Conservation (phyloP, 2,888 invertebrate genomes). For the Smittia aterrima region DNA sequence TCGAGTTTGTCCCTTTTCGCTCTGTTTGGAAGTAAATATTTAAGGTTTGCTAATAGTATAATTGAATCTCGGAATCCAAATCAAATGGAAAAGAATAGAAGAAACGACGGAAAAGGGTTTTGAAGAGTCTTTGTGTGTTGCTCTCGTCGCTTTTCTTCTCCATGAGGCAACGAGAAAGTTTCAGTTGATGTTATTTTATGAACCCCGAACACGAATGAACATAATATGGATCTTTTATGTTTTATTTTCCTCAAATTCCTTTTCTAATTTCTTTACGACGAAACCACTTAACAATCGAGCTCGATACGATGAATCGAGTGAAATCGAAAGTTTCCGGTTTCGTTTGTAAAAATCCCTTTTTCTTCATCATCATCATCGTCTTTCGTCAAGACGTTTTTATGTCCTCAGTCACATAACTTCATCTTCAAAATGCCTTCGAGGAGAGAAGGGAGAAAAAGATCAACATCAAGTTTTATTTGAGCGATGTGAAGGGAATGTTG, state of each 20-base stretch:
- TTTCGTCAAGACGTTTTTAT: background rate
- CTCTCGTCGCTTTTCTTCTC: too few species aligned
- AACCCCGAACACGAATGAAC: background rate
- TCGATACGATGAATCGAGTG: background rate
- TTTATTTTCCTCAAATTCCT: constrained; percentile 8
- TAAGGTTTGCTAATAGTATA: constrained; percentile 14
- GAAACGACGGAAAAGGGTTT: background rate
- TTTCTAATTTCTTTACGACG: constrained; percentile 18
- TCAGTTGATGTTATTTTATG: background rate
- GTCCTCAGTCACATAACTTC: background rate
- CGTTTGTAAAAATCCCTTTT: too few species aligned
- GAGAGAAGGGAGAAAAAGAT: background rate
- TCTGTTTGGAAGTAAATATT: constrained; percentile 4
- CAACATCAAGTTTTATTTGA: constrained; percentile 11
- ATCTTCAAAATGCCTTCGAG: background rate
- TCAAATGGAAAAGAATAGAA: constrained; percentile 1
- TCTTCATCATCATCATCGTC: background rate
- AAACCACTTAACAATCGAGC: background rate
- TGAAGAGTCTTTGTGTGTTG: too few species aligned
- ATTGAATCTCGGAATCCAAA: constrained; percentile 16
- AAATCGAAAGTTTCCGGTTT: background rate
- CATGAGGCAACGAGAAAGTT: background rate
- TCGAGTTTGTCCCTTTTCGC: background rate
- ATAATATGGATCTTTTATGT: constrained; percentile 11
- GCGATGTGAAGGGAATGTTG: background rate